Evolutionary conservation across 2,888 invertebrate genomes (phyloP).

Genomic region (Troides helena): DNA sequence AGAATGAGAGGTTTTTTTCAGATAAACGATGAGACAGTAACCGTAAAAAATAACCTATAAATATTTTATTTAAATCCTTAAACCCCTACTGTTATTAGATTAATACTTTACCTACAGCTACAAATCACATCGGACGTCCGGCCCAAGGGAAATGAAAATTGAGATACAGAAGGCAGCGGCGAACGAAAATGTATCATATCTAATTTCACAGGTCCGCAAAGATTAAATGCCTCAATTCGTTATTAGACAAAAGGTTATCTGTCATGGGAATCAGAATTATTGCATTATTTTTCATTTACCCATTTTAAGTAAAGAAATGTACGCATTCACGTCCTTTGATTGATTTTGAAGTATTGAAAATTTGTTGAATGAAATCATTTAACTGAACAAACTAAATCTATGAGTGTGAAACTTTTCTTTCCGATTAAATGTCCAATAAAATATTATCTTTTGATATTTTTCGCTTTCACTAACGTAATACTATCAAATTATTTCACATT

Average conservation of each 20-base stretch:
- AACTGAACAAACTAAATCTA: no score
- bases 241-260: background rate
- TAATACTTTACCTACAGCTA: background rate
- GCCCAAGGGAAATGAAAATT: conserved; percentile 76
- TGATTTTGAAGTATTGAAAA: no score
- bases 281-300: background rate
- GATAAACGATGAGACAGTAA: background rate
- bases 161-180: conserved; percentile 78
- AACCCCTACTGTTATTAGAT: background rate
- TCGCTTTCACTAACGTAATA: no score
- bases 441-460: no score
- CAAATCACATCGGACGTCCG: conserved; percentile 68
- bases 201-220: conserved; percentile 71
- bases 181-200: conserved; percentile 77
- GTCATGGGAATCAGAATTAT: background rate
- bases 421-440: no score
- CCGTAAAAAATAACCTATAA: background rate
- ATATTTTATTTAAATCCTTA: background rate
- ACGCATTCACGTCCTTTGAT: no score
- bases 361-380: no score
- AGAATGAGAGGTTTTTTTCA: background rate
- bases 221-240: conserved; percentile 52
- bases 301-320: background rate
- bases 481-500: no score
- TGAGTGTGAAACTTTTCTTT: no score